Base-by-base conservation (phyloP, 1,140 invertebrate genomes). In the Hycleus cichorii region DNA sequence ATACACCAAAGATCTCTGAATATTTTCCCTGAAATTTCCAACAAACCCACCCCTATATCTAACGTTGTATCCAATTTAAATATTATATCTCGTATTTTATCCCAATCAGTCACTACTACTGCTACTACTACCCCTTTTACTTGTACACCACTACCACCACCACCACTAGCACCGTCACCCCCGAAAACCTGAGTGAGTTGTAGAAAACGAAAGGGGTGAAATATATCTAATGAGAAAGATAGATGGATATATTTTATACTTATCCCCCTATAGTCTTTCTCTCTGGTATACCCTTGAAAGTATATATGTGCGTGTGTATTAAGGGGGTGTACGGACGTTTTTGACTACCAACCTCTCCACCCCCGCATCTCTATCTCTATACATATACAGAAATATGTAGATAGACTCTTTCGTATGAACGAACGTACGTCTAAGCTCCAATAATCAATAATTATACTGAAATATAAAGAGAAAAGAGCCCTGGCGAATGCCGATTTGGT, bases 361-460 rank as follows among this genome's bases (percentile, higher is more conserved):
- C 42, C 47, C 39, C 57, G 25, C 38, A 42, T 44, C 52, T 26
- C 39, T 32, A 4, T 32, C 32, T 32, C 32, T 5, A 32, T 32
- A 5, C 32, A 32, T 32, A 32, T 32, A 18, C 18, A 18, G 18
- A 4, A 32, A 32, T 32, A 7, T 32, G 32, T 32, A 32, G 32
- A 32, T 32, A 7, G 4, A 7, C 32, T 32, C 32, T 32, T 32
- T 32, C 32, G 32, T 32, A 32, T 32, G 7, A 5, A 32, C 7
- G 7, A 5, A 47, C 39, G 51, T 54, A 54, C 43, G 52, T 55
- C 52, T 55, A 55, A 55, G 52, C 55, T 61, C 59, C 61, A 54
- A 63, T 63, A 63, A 63, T 63, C 61, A 63, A 63, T 63, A 63
- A 63, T 63, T 63, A 63, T 63, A 63, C 61, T 63, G 51, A 59